Base-by-base conservation (phyloP, 2,797 vertebrate species). In the Fratercula arctica region DNA sequence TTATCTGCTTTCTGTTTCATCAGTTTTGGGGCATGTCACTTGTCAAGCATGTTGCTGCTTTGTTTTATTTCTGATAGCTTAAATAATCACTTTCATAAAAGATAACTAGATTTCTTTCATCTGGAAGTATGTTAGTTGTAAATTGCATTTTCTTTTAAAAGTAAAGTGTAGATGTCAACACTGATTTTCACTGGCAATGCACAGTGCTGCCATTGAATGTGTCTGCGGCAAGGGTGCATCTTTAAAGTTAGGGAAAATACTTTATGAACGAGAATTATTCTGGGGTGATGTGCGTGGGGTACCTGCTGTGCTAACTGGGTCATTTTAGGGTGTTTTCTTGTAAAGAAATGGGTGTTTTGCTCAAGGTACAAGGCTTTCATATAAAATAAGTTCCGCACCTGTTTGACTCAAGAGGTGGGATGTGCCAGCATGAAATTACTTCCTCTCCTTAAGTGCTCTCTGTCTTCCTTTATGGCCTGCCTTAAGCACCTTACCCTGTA, bases 1-100 rank as follows among this genome's bases (percentile, higher is more conserved):
- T 88, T 83, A 67, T 23, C 63, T 84, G 31, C 33, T 78, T 88
- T 87, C 18, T 43, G 67, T 69, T 81, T 75, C n/a, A 83, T 84
- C 66, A 57, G 43, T 72, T 93, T 78, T 41, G 31, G 76, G 74
- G 54, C 68, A 53, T 67, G 72, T 90, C 90, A 74, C 83, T 90
- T 96, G 94, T 94, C 93, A 72, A 45, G 54, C n/a, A 14, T 25
- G 46, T 85, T 93, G 72, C n/a, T 91, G 53, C 59, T 79, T 95
- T 94, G 76, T 63, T 93, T 81, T 85, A 43, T 96, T 97, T 95
- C 56, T 95, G 93, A 92, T 88, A 88, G 76, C 85, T 87, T 96
- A 93, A 96, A 91, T 76, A 80, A 76, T 94, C 96, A 95, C 77
- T 96, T 97, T 97, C 87, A 90, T 94, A 84, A 96, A 95, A 96